Conservation (phyloP, 2,797 vertebrate species). For the Aeoliscus strigatus region DNA sequence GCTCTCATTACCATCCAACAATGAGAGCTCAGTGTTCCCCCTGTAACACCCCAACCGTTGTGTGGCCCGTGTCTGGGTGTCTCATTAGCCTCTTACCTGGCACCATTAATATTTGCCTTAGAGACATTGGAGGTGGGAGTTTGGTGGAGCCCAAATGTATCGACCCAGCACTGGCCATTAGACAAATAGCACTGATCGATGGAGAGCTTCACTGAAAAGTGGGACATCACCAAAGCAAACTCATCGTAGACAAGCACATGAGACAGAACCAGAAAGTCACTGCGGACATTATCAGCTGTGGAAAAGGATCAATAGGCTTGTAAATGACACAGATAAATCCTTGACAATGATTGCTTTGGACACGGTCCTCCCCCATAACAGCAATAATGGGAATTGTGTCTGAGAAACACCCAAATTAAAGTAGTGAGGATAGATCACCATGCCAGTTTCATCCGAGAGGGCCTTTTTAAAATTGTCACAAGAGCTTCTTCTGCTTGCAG, state of each 20-base stretch:
- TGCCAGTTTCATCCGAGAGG: not conserved
- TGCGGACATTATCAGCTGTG: conserved; percentile 25
- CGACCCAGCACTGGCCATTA: conserved; percentile 34
- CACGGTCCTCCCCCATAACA: conserved; percentile 14
- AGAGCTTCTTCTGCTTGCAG: too few species aligned
- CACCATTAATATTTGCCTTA: conserved; percentile 61
- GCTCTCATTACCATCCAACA: conserved; percentile 23
- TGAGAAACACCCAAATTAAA: too few species aligned
- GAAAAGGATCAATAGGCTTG: conserved; percentile 26
- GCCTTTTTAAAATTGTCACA: conserved; percentile 4
- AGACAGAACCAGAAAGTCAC: conserved; percentile 17
- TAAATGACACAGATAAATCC: conserved; percentile 33
- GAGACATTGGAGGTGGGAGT: not conserved
- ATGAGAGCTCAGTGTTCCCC: conserved; percentile 28
- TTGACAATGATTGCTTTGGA: conserved; percentile 24
- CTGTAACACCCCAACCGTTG: conserved; percentile 10
- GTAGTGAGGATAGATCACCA: too few species aligned
- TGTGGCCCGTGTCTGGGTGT: conserved; percentile 34
- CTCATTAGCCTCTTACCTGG: conserved; percentile 48
- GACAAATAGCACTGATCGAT: conserved; percentile 47
- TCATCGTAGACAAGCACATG: conserved; percentile 3
- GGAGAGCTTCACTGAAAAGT: conserved; percentile 20
- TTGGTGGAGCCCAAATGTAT: conserved; percentile 13
- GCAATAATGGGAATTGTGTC: conserved; percentile 19
- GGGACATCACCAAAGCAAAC: conserved; percentile 15